These are phyloP conservation scores for Drepana arcuata DNA, from an alignment of 1,140 invertebrate genomes.

Conservation along the genomic window DNA sequence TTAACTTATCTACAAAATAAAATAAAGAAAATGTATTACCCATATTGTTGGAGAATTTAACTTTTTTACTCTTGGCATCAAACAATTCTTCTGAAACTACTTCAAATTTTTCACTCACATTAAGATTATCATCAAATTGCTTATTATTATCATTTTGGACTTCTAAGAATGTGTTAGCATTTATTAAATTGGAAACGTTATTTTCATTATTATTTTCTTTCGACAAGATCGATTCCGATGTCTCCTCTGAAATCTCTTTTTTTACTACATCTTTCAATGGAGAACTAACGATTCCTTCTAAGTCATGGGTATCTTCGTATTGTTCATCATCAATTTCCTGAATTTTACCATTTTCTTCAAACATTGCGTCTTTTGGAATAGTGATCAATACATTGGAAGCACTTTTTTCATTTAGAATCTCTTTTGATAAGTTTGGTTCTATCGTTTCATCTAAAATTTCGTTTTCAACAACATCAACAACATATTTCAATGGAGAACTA, in stretches of 20 bases:
- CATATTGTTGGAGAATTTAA: constrained; percentile 44
- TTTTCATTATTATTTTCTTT: neutral
- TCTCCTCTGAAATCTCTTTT: neutral
- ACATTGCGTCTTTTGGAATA: neutral
- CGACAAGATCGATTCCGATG: neutral
- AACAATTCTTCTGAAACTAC: constrained; percentile 11
- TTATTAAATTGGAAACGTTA: constrained; percentile 1
- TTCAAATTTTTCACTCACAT: constrained; percentile 13
- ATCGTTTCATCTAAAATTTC: too few relatives aligned
- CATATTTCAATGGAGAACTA: too few relatives aligned
- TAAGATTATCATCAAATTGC: too few relatives aligned
- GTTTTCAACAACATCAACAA: too few relatives aligned
- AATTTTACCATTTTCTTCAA: neutral
- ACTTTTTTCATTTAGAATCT: neutral
- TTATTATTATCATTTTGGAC: too few relatives aligned
- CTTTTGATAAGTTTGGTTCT: neutral
- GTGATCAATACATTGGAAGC: neutral
- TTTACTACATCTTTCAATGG: neutral
- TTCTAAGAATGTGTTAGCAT: constrained; percentile 3
- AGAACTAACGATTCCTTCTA: neutral
- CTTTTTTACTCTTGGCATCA: constrained; percentile 32
- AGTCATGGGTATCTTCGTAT: neutral
- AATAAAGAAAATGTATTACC: too few relatives aligned
- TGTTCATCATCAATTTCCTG: neutral
- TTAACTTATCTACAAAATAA: too few relatives aligned